Evolutionary conservation across 2,113 vertebrate species (phyloP), one percentile per base, ranked within the genome.

Genomic region (Octodon degus): DNA sequence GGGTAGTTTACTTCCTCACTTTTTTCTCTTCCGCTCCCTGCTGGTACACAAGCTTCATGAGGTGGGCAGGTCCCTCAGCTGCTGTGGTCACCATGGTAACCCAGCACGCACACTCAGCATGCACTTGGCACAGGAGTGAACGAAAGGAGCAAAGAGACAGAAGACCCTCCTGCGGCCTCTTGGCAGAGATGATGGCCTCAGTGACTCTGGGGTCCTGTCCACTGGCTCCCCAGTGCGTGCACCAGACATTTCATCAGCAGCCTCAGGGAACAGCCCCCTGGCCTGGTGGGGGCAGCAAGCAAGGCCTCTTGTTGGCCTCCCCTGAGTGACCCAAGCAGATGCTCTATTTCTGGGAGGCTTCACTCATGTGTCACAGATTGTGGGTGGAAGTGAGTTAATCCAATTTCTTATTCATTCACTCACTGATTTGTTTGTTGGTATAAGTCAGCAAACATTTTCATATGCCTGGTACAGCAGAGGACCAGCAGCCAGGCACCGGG

Each of bases 331-430:
- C 30, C 37, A 43, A 87, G 50, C 40, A 70, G 58, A 67, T 7
- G 4, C 84, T 96, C 88, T 92, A 37, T 94, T 77, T 95, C 77
- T 63, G 63, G 77, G 77, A 81, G 86, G 47, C 89, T 63, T 40
- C 6, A 0, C 82, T 72, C 82, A 90, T n/a, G 72, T 34, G 32
- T 72, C 43, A 55, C 19, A 53, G 37, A 55, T 20, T 80, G 3
- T 95, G 55, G 87, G 92, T 83, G 60, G 96, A 89, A 80, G n/a
- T 65, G 63, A 22, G 88, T 65, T 20, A 70, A 86, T 94, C 79
- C 11, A 2, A 20, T 80, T 93, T 74, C 74, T 93, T 89, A 55
- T 79, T 79, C 72, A 32, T 86, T 82, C 65, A 30, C 40, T 77
- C 37, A 34, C 25, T 89, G 72, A 62, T 79, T 22, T 47, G 22